Percentiles rank a stretch among this genome's conserved stretches.
These are phyloP conservation scores for Metridium senile DNA, from an alignment of 92 coral and sea anemone genomes.

Conservation along the genomic window DNA sequence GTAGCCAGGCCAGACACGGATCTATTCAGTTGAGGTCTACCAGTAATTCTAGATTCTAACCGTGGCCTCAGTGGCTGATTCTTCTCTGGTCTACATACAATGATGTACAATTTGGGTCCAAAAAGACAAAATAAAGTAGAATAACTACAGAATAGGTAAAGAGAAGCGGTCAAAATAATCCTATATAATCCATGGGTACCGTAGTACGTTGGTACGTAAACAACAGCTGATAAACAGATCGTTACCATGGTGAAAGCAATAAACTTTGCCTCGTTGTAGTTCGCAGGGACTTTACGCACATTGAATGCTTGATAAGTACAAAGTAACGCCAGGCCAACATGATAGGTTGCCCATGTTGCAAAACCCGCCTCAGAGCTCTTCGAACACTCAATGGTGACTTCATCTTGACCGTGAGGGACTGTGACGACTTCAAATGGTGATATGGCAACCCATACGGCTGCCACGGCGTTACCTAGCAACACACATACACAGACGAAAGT, in stretches of 20 bases:
- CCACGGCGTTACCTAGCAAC: slow-evolving; percentile 39
- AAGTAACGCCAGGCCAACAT: slow-evolving; percentile 66
- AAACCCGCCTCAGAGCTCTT: slow-evolving; percentile 43
- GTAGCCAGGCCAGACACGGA: slow-evolving; percentile 11
- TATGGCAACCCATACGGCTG: slow-evolving; percentile 47
- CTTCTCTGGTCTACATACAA: slow-evolving; percentile 63
- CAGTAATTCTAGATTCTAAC: slow-evolving; percentile 3
- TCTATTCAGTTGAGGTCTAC: slow-evolving; percentile 7
- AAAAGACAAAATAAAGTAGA: slow-evolving; percentile 47
- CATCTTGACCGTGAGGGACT: slow-evolving; percentile 40
- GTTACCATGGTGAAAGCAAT: slow-evolving; percentile 91
- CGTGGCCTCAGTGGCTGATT: slow-evolving; percentile 36
- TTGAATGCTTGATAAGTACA: slow-evolving; percentile 90
- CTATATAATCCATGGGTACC: slow-evolving; percentile 68
- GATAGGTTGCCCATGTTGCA: slow-evolving; percentile 68
- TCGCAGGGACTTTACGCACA: slow-evolving; percentile 88
- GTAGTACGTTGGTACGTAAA: slow-evolving; percentile 63
- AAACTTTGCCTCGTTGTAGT: slow-evolving; percentile 90
- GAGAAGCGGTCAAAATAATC: slow-evolving; percentile 47
- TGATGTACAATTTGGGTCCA: slow-evolving; percentile 68
- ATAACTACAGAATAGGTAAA: slow-evolving; percentile 56
- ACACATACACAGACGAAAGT: slow-evolving; percentile 49
- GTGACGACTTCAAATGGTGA: slow-evolving; percentile 43
- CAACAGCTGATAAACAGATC: slow-evolving; percentile 59
- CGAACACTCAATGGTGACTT: slow-evolving; percentile 59